Evolutionary conservation across 1,140 invertebrate genomes (phyloP), one percentile per base, ranked within the genome.

Genomic region (Leptinotarsa defecta): DNA sequence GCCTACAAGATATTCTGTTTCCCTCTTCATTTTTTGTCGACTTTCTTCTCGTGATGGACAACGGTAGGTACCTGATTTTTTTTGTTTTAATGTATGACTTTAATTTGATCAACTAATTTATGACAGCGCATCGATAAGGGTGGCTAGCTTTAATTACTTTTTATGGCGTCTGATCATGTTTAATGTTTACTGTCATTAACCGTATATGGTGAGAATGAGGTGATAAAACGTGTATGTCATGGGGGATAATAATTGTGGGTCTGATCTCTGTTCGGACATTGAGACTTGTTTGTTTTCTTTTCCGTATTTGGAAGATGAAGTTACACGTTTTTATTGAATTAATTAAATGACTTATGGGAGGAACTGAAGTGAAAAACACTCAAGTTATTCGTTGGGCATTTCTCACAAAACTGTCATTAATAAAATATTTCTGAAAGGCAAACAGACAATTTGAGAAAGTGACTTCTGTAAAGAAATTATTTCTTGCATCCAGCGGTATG

Each of bases 41-140:
- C 48, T 20, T 62, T 22, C 52, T 57, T 71, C 22, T 63, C 13
- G 27, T 15, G 67, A 43, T 71, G 49, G 70, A 71, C 49, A 57
- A 17, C 52, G 17, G 52, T 57, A 57, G 52, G 15, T 61, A 71
- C 70, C 70, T 71, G 48, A 48, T 71, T 71, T 71, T 71, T 71
- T 61, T 57, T 24, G n/a, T 24, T 57, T 61, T 71, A 24, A 48
- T 19, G n/a, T 67, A 22, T 67, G 17, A 17, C 64, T 67, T 52
- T 71, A 71, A 71, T 71, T 71, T 71, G 70, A 71, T 71, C 27
- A 71, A 61, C 17, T 62, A 71, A 61, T 71, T 68, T 48, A 68
- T 68, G n/a, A 17, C 4, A 19, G 15, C 13, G 52, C 15, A 17
- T 57, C 52, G 52, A 57, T 57, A 57, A 57, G 52, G 52, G 52